Conservation (phyloP, 2,888 invertebrate species). For the Pycnomerus fuliginosus region DNA sequence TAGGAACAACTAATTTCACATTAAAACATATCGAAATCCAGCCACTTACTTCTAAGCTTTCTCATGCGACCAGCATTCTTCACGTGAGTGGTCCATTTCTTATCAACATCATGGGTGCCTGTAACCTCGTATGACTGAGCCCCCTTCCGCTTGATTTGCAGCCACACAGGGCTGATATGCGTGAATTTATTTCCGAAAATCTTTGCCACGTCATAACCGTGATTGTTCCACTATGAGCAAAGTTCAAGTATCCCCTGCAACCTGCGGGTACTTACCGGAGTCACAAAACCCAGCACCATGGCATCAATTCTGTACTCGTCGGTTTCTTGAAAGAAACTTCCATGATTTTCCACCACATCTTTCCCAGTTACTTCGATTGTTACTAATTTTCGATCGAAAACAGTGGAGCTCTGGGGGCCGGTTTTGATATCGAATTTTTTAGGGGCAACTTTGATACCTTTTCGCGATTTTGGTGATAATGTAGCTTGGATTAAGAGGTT, state of each 20-base stretch:
- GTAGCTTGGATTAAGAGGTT: too few relatives aligned
- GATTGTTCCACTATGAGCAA: conserved; percentile 91
- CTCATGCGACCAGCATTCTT: conserved; percentile 58
- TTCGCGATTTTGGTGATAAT: not conserved
- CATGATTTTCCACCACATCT: conserved; percentile 76
- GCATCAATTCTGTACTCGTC: conserved; percentile 66
- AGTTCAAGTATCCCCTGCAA: conserved; percentile 1
- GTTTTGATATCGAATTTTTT: not conserved
- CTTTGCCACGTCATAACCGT: conserved; percentile 92
- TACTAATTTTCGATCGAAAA: conserved; percentile 71
- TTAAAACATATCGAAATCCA: conserved; percentile 1
- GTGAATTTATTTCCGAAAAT: conserved; percentile 86
- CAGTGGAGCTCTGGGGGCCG: conserved; percentile 51
- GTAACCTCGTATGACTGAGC: conserved; percentile 64
- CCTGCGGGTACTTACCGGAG: conserved; percentile 66
- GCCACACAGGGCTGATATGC: conserved; percentile 93
- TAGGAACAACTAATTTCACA: conserved; percentile 73
- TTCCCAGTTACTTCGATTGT: conserved; percentile 64
- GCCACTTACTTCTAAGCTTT: conserved; percentile 60
- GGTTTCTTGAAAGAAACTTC: conserved; percentile 72
- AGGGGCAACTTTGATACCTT: not conserved
- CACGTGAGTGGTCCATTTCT: conserved; percentile 77
- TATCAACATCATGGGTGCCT: conserved; percentile 82
- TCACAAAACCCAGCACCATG: conserved; percentile 85
- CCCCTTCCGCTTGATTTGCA: conserved; percentile 73